Base-by-base conservation (phyloP, 2,888 invertebrate genomes). In the Lutraria lutraria region DNA sequence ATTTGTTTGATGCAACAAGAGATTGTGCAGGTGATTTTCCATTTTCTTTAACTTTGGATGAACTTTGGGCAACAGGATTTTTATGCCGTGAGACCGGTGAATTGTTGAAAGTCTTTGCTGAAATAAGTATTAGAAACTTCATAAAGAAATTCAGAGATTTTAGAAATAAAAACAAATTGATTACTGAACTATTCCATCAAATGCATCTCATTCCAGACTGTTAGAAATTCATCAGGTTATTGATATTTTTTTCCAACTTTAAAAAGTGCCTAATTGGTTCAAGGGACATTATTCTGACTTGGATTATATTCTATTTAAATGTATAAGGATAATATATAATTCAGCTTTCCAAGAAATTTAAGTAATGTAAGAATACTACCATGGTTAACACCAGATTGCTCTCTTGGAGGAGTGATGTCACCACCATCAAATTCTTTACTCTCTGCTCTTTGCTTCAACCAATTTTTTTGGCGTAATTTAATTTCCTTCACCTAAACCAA, bases 361-460 rank as follows among this genome's bases (percentile, higher is more conserved):
- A 31, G 0, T 12, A 25, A 29, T 72, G 29, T 72, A 29, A 15
- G 1, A 25, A 25, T 72, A 19, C 2, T 76, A 76, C 76, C 76
- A 19, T 29, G 76, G 19, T 6, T 76, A 19, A n/a, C 31, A 31
- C 3, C 34, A 19, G 76, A 34, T 31, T 76, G 76, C 8, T 76
- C 34, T 31, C 34, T 76, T 15, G 76, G 34, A 34, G 76, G 34
- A 76, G 34, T 34, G 31, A 16, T 76, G 15, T 76, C 34, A 6
- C 19, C 76, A 25, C 16, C 34, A 21, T 25, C 25, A 25, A 19
- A 19, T 13, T 76, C 76, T 31, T 82, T 80, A 29, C 53, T 80
- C 8, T 90, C 89, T 16, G 89, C 92, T 88, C 90, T 91, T 56
- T 92, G 91, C 82, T 91, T 92, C 81, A 92, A 60, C 92, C 92